Base-by-base conservation (phyloP, 1,140 invertebrate genomes). In the Drosophila carrolli region DNA sequence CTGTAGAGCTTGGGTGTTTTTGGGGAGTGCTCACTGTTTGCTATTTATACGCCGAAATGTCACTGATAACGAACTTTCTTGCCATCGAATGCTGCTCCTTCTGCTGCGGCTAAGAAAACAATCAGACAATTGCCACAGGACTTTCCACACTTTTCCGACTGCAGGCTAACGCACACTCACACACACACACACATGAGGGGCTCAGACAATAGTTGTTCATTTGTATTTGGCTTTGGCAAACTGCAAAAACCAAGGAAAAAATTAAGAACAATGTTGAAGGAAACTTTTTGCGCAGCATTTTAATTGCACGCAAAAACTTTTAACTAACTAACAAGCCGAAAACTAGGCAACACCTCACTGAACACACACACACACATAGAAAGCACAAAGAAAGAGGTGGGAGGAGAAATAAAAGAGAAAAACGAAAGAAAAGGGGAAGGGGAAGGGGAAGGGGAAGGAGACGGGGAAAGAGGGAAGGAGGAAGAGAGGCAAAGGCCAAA, bases 221-320 rank as follows among this genome's bases (percentile, higher is more conserved):
- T 86, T 83, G 84, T 86, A 88, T 88, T 86, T 86, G 72, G 83
- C 75, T 83, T 88, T 73, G 71, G 82, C 66, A 86, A 86, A 86
- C 82, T 86, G 70, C 66, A 82, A 79, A 82, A 86, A 78, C 71
- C 62, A 48, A 58, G 65, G 75, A 79, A 86, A 82, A 88, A 83
- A 88, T 82, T 88, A 86, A 79, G 83, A 88, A 86, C 83, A 86
- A 86, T 86, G 83, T 88, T 61, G 60, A 79, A 72, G 83, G 66
- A 83, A 86, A 86, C 75, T 86, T 86, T 86, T 86, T 83, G 83
- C 83, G 83, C 83, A 86, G 83, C 83, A 86, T 88, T 86, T 86
- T 86, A 86, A 86, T 86, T 86, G 83, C 83, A 86, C 83, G 83
- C 83, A 86, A 88, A 86, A 86, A 86, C 71, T 86, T 86, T 86